These are phyloP conservation scores for Trichechus manatus DNA, from an alignment of 2,113 vertebrate genomes.

Conservation along the genomic window DNA sequence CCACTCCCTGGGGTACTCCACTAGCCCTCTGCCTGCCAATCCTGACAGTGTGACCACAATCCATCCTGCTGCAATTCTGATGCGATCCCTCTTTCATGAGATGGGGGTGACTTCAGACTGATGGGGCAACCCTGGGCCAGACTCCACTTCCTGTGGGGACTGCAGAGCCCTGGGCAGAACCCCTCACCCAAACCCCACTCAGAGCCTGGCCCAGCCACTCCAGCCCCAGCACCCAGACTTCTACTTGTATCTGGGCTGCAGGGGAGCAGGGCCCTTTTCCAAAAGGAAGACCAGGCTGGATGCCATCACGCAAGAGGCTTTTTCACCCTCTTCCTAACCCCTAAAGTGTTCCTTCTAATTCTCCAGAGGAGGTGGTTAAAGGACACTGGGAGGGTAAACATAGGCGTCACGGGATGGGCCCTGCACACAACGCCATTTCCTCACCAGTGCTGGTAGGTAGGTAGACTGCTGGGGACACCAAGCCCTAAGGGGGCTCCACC, in stretches of 20 bases:
- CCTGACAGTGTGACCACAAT: background rate
- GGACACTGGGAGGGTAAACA: conserved; percentile 76
- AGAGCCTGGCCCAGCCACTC: conserved; percentile 16
- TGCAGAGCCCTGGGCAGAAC: conserved; percentile 15
- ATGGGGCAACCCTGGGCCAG: background rate
- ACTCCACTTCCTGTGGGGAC: background rate
- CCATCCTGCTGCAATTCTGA: conserved; percentile 34
- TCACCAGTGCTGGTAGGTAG: conserved; percentile 15
- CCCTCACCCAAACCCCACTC: background rate
- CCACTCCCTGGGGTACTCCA: background rate
- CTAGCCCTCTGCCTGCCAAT: background rate
- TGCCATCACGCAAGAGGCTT: conserved; percentile 78
- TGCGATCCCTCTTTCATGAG: background rate
- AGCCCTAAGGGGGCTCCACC: conserved; percentile 37
- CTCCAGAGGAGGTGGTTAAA: conserved; percentile 70
- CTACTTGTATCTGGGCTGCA: conserved; percentile 15
- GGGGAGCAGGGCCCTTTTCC: conserved; percentile 68
- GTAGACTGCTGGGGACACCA: background rate
- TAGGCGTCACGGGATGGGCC: conserved; percentile 31
- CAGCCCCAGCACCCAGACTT: conserved; percentile 45
- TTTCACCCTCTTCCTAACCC: conserved; percentile 78
- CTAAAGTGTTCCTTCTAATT: conserved; percentile 68
- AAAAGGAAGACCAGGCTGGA: conserved; percentile 80
- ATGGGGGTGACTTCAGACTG: background rate
- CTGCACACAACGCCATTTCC: conserved; percentile 54